These are phyloP conservation scores for Fratercula arctica DNA, from an alignment of 2,797 vertebrate genomes.

Conservation along the genomic window DNA sequence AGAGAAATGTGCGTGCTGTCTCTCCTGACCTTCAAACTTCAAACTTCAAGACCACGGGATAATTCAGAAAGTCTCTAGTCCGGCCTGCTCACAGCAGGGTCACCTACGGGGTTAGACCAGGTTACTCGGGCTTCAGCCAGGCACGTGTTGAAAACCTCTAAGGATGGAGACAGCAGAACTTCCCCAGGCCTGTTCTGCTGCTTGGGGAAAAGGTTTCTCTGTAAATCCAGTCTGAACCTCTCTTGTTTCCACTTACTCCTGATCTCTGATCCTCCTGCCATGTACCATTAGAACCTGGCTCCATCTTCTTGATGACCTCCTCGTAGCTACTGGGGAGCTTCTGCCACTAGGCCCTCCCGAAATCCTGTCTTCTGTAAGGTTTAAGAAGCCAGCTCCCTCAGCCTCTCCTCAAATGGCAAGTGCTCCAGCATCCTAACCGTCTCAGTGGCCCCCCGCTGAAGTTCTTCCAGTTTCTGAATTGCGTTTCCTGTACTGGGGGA, in stretches of 20 bases:
- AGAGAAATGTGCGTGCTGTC: not conserved
- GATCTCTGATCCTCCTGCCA: not conserved
- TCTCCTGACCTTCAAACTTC: not conserved
- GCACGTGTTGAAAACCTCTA: not conserved
- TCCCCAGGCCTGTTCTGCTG: no score
- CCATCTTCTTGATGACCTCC: not conserved
- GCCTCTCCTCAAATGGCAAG: no score
- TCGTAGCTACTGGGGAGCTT: not conserved
- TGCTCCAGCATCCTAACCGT: no score
- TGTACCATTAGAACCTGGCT: not conserved
- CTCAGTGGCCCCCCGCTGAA: no score
- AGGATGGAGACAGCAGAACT: not conserved
- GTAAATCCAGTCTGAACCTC: no score
- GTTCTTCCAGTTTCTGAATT: not conserved
- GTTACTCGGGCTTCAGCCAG: not conserved
- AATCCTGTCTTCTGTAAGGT: not conserved
- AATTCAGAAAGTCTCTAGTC: not conserved
- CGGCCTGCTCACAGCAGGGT: no score
- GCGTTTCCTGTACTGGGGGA: not conserved
- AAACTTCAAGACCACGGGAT: no score
- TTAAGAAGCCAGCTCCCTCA: not conserved
- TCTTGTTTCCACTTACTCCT: no score
- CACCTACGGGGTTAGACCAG: not conserved
- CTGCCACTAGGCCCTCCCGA: not conserved
- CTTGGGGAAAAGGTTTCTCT: not conserved